Percentiles rank a stretch among this genome's conserved stretches.
Conservation (phyloP, 2,113 vertebrate species). For the Syngnathus scovelli region DNA sequence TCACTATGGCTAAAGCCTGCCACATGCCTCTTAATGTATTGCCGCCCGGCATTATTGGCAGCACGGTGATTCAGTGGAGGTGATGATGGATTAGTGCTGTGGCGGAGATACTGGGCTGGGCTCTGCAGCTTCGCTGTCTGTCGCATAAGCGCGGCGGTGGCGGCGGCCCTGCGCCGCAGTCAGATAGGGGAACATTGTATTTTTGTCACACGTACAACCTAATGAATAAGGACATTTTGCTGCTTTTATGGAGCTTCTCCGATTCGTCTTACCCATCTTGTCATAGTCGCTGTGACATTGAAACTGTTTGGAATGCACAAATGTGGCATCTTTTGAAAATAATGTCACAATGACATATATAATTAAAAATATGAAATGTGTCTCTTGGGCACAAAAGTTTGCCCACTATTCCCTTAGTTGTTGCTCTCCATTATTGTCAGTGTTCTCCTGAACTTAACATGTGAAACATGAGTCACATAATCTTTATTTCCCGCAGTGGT, state of each 20-base stretch:
- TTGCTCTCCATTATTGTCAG: neutral
- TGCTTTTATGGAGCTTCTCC: conserved; percentile 46
- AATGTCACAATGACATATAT: neutral
- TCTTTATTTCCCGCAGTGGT: conserved; percentile 12
- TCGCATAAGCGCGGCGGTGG: conserved; percentile 53
- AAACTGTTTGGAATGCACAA: neutral
- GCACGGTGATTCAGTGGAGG: conserved; percentile 67
- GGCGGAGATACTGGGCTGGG: conserved; percentile 52
- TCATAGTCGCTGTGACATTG: neutral
- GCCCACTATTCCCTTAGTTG: neutral
- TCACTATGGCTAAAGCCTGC: conserved; percentile 71
- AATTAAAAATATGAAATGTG: neutral
- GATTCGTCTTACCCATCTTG: conserved; percentile 2
- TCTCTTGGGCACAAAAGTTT: neutral
- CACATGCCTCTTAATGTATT: conserved; percentile 72
- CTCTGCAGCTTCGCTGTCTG: conserved; percentile 52
- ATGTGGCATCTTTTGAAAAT: neutral
- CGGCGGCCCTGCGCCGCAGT: conserved; percentile 49
- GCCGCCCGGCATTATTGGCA: conserved; percentile 69
- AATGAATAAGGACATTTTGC: conserved; percentile 46
- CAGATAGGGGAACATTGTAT: conserved; percentile 38
- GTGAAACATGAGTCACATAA: conserved; percentile 9
- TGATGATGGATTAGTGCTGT: conserved; percentile 69
- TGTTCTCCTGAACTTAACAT: neutral
- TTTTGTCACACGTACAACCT: conserved; percentile 49